A percentile compares a stretch with the other conserved stretches of the same genome.
phyloP scores from a whole-genome alignment of 1,140 invertebrate species.

The Temnothorax curvispinosus region DNA sequence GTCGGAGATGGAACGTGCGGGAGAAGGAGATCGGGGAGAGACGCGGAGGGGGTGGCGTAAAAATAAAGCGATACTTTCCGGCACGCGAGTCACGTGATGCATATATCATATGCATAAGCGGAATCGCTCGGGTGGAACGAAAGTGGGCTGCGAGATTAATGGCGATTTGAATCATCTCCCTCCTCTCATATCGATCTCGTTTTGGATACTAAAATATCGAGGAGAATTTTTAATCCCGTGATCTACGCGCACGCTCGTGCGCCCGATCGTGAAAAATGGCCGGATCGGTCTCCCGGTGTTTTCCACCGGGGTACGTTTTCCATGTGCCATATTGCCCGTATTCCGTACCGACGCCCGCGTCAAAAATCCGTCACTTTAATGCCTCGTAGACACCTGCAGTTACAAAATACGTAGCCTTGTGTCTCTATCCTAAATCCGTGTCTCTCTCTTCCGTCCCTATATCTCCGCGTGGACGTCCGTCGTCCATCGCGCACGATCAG shows the following conservation, averaged over 20 bases:
- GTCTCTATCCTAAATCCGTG: not conserved
- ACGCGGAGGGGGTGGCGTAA: not conserved
- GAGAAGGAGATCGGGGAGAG: not conserved
- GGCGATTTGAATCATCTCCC: constrained; percentile 43
- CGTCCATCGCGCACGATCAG: constrained; percentile 26
- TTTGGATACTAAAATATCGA: constrained; percentile 59
- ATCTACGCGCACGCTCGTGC: constrained; percentile 35
- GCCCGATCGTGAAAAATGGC: constrained; percentile 50
- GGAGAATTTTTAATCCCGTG: constrained; percentile 51
- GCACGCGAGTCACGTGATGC: constrained; percentile 60
- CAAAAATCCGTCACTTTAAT: constrained; percentile 52
- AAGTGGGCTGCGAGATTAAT: constrained; percentile 55
- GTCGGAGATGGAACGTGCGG: not conserved
- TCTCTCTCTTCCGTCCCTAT: not conserved
- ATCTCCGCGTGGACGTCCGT: not conserved
- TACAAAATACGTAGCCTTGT: constrained; percentile 24
- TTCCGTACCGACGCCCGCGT: not conserved
- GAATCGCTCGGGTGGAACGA: constrained; percentile 47
- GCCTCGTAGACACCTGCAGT: constrained; percentile 24
- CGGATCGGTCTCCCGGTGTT: not conserved
- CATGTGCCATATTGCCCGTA: too few species aligned
- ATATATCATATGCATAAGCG: constrained; percentile 60
- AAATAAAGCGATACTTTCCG: constrained; percentile 61
- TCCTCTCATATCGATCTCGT: constrained; percentile 46
- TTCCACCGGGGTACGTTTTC: not conserved